Evolutionary conservation across 2,113 vertebrate genomes (phyloP), one percentile per base, ranked within the genome.

Genomic region (Opisthocomus hoazin): DNA sequence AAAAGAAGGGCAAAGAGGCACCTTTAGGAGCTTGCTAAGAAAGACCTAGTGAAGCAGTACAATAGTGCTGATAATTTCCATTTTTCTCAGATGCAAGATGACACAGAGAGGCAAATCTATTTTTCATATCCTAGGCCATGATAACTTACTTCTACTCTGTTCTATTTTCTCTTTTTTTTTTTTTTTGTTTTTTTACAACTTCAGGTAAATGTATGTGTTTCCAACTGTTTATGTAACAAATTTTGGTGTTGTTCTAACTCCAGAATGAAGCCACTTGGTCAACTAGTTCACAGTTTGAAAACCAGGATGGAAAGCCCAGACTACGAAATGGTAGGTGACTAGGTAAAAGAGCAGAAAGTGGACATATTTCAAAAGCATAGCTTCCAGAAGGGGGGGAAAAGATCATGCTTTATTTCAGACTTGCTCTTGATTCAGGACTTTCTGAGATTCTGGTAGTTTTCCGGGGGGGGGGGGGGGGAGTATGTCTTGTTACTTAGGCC

Each of bases 271-370:
- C 96, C 98, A 58, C 97, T 99, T 24, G 37, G 96, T 79, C 97
- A 94, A 12, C 98, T 99, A 85, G 98, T 99, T 83, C 98, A 97
- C 89, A 99, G 99, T 97, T 97, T 99, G 95, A 99, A 99, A 98
- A 97, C 88, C 20, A 98, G 98, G 74, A 98, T 98, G 93, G 96
- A 98, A 57, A 97, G 95, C 12, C 99, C 99, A 3, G 99, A 99
- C 96, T 99, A 99, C 20, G 99, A 99, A 98, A 99, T 99, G 99
- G 96, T 97, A 92, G 15, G 96, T 94, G 41, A 30, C 63, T 61
- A 58, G 39, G 15, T 64, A 48, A 70, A 82, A 50, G 23, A 79
- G 22, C 12, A 84, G 56, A 66, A 93, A 89, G 70, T 30, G 70
- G 27, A 41, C 53, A 51, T 14, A 60, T 94, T 80, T 74, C 58